Conservation (phyloP, 1,140 invertebrate species). For the Geopemphigus sp. region DNA sequence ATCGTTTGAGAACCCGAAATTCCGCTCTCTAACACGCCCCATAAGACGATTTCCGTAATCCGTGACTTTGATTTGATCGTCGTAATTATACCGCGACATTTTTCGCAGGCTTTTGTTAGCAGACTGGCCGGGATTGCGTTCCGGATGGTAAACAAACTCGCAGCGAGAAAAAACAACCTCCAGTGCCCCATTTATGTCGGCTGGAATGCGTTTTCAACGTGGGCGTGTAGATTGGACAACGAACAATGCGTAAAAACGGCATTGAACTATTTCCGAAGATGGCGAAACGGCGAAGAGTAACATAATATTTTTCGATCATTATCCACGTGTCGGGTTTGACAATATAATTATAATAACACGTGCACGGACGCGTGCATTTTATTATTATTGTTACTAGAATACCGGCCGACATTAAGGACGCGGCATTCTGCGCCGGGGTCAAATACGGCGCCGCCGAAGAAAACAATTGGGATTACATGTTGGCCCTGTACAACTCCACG, state of each 20-base stretch:
- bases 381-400: not conserved
- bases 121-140: not conserved
- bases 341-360: too few relatives aligned
- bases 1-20: too few relatives aligned
- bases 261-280: not conserved
- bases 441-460: not conserved
- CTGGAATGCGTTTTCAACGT: constrained; percentile 2
- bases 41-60: too few relatives aligned
- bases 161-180: not conserved
- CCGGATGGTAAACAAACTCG: not conserved
- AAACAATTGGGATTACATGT: not conserved
- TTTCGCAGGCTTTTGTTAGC: not conserved
- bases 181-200: not conserved
- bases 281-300: constrained; percentile 38
- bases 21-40: too few relatives aligned
- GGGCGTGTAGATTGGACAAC: not conserved
- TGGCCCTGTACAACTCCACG: not conserved
- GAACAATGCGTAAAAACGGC: not conserved
- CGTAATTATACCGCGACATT: too few relatives aligned
- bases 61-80: too few relatives aligned
- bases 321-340: too few relatives aligned
- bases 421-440: not conserved
- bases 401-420: not conserved
- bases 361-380: too few relatives aligned
- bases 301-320: too few relatives aligned